Conservation (phyloP, 2,797 vertebrate species). For the Tolypeutes matacus region DNA sequence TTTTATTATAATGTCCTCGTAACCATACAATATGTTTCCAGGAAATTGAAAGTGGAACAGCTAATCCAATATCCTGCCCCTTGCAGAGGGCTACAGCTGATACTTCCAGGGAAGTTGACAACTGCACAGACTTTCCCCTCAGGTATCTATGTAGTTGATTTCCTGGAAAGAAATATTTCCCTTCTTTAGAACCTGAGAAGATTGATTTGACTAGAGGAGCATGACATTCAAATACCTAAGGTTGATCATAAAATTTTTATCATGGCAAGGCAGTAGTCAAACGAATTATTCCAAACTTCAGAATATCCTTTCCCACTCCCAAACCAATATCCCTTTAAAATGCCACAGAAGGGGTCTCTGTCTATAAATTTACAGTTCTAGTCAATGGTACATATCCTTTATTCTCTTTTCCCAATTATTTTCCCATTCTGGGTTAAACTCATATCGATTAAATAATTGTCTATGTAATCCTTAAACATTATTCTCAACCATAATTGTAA, state of each 20-base stretch:
- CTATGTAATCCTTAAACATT: neutral
- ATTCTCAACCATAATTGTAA: neutral
- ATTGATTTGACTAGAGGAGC: neutral
- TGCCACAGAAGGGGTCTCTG: neutral
- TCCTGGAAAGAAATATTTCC: neutral
- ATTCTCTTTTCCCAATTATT: neutral
- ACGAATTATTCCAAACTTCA: slow-evolving; percentile 13
- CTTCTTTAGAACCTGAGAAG: neutral
- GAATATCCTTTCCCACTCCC: neutral
- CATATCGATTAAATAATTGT: neutral
- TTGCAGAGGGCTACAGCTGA: neutral
- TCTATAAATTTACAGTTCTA: neutral
- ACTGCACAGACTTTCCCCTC: neutral
- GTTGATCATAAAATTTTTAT: slow-evolving; percentile 2
- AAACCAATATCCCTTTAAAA: neutral
- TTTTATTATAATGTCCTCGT: slow-evolving; percentile 35
- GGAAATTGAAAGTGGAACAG: slow-evolving; percentile 59
- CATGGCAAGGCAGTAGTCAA: neutral
- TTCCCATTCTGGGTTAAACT: neutral
- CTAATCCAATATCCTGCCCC: slow-evolving; percentile 68
- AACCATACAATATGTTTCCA: slow-evolving; percentile 55
- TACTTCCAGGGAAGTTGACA: neutral
- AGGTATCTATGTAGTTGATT: neutral
- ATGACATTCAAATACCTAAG: neutral
- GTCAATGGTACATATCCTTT: neutral